Evolutionary conservation across 2,797 vertebrate genomes (phyloP), one percentile per base, ranked within the genome.

Genomic region (Coendou prehensilis): DNA sequence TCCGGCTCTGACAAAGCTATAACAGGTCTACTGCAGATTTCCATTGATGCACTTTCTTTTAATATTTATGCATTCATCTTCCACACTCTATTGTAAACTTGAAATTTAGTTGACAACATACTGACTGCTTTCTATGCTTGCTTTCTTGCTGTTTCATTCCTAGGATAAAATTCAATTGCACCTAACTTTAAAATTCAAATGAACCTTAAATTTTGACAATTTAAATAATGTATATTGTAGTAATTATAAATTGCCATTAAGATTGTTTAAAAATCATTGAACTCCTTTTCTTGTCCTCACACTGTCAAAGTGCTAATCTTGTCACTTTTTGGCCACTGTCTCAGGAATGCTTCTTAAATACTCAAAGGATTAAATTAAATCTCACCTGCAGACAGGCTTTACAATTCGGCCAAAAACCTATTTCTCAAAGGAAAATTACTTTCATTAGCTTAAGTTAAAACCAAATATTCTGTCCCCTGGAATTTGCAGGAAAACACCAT

Each of bases 341-440:
- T 98, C 97, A 97, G 97, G 98, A 99, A 98, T 98, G 98, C 96
- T 98, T 98, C 98, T 98, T 98, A 98, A 98, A 97, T 98, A 97
- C 97, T 98, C 97, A 97, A 97, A 97, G 97, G 98, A 98, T 98
- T 99, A 98, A 98, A 98, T 97, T 96, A 98, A 98, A 98, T 98
- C 98, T 98, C 97, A 98, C 96, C 97, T 93, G 2, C 96, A 98
- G 98, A 98, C 98, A 98, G 97, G 97, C 95, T 98, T 98, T 98
- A 93, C 94, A 98, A 98, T 97, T 97, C 93, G 26, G 84, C 78
- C 89, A 45, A 97, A 98, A 98, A 88, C 23, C 54, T 97, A 96
- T 73, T 97, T 97, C 91, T 98, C 97, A 98, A 97, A 98, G 97
- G 88, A 98, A 98, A 98, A 98, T 96, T 96, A 97, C 96, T 98